phyloP scores from a whole-genome alignment of 2,888 invertebrate genomes.

The Eubasilissa splendida region DNA sequence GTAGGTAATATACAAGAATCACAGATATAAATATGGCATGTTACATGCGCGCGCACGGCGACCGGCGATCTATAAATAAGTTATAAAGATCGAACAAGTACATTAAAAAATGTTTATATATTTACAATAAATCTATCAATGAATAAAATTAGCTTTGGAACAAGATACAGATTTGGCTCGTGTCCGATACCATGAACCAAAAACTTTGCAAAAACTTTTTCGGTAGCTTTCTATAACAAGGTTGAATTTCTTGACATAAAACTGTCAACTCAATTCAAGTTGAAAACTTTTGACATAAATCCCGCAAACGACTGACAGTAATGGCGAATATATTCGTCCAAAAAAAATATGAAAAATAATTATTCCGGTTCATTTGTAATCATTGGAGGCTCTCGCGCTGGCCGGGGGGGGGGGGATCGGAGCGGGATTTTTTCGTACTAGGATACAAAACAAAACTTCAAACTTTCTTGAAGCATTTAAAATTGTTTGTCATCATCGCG shows the following conservation, averaged over 20 bases:
- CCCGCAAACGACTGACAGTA: slow-evolving; percentile 5
- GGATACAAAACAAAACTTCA: neutral
- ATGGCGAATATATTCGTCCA: neutral
- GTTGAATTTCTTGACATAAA: neutral
- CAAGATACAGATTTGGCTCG: too few species aligned
- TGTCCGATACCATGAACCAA: too few species aligned
- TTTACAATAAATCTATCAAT: too few species aligned
- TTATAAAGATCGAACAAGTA: too few species aligned
- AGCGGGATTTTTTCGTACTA: neutral
- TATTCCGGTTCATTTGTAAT: slow-evolving; percentile 19
- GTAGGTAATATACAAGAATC: too few species aligned
- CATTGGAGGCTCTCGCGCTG: neutral
- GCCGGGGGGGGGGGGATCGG: neutral
- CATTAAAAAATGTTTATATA: too few species aligned
- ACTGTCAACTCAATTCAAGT: neutral
- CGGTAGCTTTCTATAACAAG: neutral
- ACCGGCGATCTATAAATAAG: too few species aligned
- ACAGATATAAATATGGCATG: too few species aligned
- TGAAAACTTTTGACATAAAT: slow-evolving; percentile 11
- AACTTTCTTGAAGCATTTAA: neutral
- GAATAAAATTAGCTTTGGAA: too few species aligned
- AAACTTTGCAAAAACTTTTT: neutral
- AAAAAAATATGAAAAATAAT: slow-evolving; percentile 14
- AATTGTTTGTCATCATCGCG: too few species aligned
- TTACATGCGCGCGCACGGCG: too few species aligned